Evolutionary conservation across 2,113 vertebrate species (phyloP).

Genomic region (Erythrocercus mccallii): DNA sequence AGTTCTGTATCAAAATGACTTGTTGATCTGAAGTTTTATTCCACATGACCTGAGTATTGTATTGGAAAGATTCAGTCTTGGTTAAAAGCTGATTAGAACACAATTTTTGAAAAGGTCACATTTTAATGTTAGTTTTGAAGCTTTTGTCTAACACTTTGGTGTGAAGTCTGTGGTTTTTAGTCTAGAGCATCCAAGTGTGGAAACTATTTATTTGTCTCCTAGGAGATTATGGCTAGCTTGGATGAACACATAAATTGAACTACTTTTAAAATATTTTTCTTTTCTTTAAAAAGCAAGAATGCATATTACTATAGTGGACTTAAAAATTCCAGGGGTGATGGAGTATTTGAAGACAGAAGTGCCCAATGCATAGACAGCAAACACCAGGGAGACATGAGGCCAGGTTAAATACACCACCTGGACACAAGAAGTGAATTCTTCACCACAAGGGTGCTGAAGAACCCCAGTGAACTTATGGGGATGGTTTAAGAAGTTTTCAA

Average conservation of each 20-base stretch:
- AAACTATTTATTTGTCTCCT: slow-evolving; percentile 10
- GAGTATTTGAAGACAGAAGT: not conserved
- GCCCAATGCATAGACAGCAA: not conserved
- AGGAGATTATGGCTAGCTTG: not conserved
- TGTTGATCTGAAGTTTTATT: not conserved
- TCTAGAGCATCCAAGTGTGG: not conserved
- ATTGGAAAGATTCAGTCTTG: not conserved
- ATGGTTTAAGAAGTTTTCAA: not conserved
- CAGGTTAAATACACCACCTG: not conserved
- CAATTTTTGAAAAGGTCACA: not conserved
- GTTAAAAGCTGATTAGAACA: not conserved
- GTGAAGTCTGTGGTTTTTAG: slow-evolving; percentile 15
- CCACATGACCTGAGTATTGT: not conserved
- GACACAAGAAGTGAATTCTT: not conserved
- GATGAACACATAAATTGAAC: not conserved
- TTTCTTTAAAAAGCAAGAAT: not conserved
- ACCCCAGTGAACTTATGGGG: not conserved
- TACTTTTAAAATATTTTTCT: not conserved
- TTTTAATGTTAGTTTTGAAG: not conserved
- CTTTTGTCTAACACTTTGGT: not conserved
- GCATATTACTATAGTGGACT: not conserved
- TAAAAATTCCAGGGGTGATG: not conserved
- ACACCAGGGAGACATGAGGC: not conserved
- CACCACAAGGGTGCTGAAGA: not conserved
- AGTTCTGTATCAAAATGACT: not conserved